A percentile compares a stretch with the other conserved stretches of the same genome.
Conservation (phyloP, 2,113 vertebrate species). For the Anguilla japonica region DNA sequence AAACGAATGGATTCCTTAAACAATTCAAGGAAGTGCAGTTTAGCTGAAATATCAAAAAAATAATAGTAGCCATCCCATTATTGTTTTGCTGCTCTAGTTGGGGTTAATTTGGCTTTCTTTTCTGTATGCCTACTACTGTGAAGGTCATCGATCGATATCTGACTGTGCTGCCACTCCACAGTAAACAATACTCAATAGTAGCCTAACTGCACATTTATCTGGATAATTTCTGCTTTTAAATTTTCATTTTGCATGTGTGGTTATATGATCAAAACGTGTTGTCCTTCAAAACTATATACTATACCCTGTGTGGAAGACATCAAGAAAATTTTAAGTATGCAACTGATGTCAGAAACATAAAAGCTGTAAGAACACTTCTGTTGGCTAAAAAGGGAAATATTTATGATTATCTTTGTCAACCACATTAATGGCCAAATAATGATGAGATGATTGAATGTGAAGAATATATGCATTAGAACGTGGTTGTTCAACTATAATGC, state of each 20-base stretch:
- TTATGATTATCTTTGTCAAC: too few species aligned
- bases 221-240: neutral
- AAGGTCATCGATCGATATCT: neutral
- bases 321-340: too few species aligned
- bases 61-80: neutral
- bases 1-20: conserved; percentile 28
- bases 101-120: neutral
- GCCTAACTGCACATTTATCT: neutral
- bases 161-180: neutral
- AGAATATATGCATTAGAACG: too few species aligned
- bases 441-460: too few species aligned
- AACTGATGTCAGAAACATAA: too few species aligned
- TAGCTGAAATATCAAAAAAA: conserved; percentile 2
- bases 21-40: conserved; percentile 44
- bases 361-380: too few species aligned
- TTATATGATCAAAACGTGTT: neutral
- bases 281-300: too few species aligned
- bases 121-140: neutral
- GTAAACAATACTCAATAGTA: neutral
- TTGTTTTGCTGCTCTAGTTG: neutral
- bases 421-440: too few species aligned
- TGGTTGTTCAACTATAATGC: too few species aligned
- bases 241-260: too few species aligned
- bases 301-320: too few species aligned
- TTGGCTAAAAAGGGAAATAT: too few species aligned